Base-by-base conservation (phyloP, 1,140 invertebrate genomes). In the Drosophila carrolli region DNA sequence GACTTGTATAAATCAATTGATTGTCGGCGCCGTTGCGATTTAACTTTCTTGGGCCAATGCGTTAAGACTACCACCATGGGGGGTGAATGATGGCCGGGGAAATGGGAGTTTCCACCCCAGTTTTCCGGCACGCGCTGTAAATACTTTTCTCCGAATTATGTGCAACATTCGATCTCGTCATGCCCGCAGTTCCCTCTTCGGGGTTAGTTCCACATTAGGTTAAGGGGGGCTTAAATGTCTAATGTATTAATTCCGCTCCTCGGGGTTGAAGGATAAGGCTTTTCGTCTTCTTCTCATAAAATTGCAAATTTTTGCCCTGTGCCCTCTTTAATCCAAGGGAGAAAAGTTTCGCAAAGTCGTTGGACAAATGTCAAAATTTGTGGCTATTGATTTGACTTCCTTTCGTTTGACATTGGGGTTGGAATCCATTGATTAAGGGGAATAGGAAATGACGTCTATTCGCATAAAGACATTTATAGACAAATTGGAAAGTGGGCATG, bases 331-430 rank as follows among this genome's bases (percentile, higher is more conserved):
- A 80, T 65, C 23, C 11, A n/a, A 9, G n/a, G 13, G 23, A 29
- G 59, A 56, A 56, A 59, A 57, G 67, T 71, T 68, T 41, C 53
- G 66, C 65, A 59, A 53, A 81, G 66, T 88, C 84, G 79, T 88
- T 88, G 83, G 71, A 81, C 83, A 86, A 86, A 86, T 86, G 83
- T 86, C 83, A 88, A 86, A 86, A 86, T 86, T 86, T 88, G 83
- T 51, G 84, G 76, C 67, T 77, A 86, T 85, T 73, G 83, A 83
- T 88, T 83, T 60, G 59, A 65, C 56, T 50, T 80, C 50, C 60
- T 60, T 60, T 40, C 48, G 40, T 23, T 47, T 47, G 41, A 46
- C 60, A 47, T 43, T 63, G 44, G 37, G 60, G 53, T 23, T 70
- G 59, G 27, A 46, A 65, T 65, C 11, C 51, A 57, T 56, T 82